A percentile compares a stretch with the other conserved stretches of the same genome.
Evolutionary conservation across 30 jellyfish, hydroid and myxozoan species (phyloP).

Genomic region (Aurelia coerulea): DNA sequence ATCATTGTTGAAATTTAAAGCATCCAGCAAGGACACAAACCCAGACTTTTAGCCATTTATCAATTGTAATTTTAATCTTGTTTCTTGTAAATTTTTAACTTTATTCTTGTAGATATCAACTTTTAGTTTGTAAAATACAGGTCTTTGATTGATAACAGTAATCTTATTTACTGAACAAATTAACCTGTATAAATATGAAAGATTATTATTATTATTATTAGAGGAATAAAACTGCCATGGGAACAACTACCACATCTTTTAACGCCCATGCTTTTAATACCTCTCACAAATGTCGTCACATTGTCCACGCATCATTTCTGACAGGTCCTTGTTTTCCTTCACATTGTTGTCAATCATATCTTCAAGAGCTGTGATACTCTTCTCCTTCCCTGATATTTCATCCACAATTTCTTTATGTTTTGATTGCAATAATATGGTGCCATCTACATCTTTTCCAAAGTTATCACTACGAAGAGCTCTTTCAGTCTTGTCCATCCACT

Average conservation of each 20-base stretch:
- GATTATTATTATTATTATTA: no score
- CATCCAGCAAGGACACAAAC: no score
- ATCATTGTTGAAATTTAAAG: no score
- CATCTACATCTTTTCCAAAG: constrained; percentile 45
- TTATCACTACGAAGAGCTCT: neutral
- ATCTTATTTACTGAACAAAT: no score
- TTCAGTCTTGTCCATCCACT: constrained; percentile 43
- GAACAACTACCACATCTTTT: neutral
- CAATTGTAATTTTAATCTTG: no score
- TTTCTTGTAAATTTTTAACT: no score
- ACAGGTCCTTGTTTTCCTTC: neutral
- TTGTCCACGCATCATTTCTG: constrained; percentile 13
- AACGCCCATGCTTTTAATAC: neutral
- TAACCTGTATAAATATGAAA: no score
- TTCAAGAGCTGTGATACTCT: constrained; percentile 11
- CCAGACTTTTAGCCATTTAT: no score
- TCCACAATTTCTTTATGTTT: constrained; percentile 44
- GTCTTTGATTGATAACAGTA: no score
- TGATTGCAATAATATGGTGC: constrained; percentile 17
- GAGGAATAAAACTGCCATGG: no score
- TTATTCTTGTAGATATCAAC: no score
- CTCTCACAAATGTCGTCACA: constrained; percentile 33
- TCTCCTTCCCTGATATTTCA: constrained; percentile 3
- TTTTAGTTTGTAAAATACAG: no score
- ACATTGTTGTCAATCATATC: neutral